Evolutionary conservation across 2,888 invertebrate genomes (phyloP).

Genomic region (Sylvicola cinctus): DNA sequence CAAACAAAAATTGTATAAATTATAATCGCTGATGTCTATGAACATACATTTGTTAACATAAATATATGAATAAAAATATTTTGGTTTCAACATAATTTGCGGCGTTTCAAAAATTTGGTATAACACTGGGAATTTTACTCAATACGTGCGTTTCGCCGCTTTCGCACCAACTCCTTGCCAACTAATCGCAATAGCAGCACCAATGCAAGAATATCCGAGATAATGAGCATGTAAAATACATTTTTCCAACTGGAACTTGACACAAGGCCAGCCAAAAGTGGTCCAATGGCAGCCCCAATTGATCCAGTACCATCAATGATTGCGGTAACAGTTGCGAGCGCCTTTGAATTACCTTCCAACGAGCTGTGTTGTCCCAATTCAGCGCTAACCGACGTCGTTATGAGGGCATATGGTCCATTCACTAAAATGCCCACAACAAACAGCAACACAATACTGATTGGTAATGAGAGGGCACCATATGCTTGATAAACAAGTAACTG

Average conservation of each 20-base stretch:
- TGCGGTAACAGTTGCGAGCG: slow-evolving; percentile 90
- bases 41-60: too few relatives aligned
- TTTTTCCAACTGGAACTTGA: slow-evolving; percentile 56
- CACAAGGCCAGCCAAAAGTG: slow-evolving; percentile 68
- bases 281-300: slow-evolving; percentile 77
- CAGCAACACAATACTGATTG: slow-evolving; percentile 43
- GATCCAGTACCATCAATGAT: slow-evolving; percentile 90
- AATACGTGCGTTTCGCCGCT: slow-evolving; percentile 17
- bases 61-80: too few relatives aligned
- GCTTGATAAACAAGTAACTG: slow-evolving; percentile 64
- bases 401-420: slow-evolving; percentile 90
- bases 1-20: too few relatives aligned
- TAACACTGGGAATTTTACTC: too few relatives aligned
- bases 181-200: slow-evolving; percentile 38
- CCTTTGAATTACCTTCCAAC: slow-evolving; percentile 65
- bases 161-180: slow-evolving; percentile 22
- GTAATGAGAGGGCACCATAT: slow-evolving; percentile 40
- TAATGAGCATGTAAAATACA: slow-evolving; percentile 82
- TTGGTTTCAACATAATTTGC: too few relatives aligned
- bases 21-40: too few relatives aligned
- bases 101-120: too few relatives aligned
- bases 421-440: slow-evolving; percentile 62
- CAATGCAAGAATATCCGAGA: slow-evolving; percentile 58
- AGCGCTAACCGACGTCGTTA: slow-evolving; percentile 90
- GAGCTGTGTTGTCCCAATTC: slow-evolving; percentile 80